phyloP scores from a whole-genome alignment of 2,888 invertebrate species.

The Aromia moschata region DNA sequence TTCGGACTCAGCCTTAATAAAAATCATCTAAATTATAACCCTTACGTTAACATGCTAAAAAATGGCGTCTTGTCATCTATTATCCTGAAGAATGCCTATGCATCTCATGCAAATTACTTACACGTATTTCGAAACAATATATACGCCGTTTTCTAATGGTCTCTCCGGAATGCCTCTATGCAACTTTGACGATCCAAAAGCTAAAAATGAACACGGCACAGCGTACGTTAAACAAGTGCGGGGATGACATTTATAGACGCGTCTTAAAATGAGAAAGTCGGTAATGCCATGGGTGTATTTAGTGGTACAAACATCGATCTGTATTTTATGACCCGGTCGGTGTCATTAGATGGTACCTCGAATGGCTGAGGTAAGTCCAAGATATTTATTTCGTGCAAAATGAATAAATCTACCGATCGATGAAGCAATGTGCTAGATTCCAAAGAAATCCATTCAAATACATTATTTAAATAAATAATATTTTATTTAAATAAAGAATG shows the following conservation, averaged over 20 bases:
- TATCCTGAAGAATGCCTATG: constrained; percentile 12
- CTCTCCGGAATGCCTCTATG: constrained; percentile 25
- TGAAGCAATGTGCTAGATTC: too few species aligned
- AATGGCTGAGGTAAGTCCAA: too few species aligned
- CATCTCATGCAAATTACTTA: constrained; percentile 31
- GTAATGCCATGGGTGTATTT: constrained; percentile 19
- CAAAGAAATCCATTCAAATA: too few species aligned
- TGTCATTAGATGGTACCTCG: neutral
- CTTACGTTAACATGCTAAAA: constrained; percentile 6
- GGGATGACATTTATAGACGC: constrained; percentile 21
- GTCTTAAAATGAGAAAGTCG: constrained; percentile 24
- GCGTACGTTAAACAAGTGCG: constrained; percentile 18
- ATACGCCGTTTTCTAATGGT: constrained; percentile 25
- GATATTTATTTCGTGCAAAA: too few species aligned
- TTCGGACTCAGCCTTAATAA: neutral
- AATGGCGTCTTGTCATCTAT: constrained; percentile 8
- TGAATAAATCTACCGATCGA: too few species aligned
- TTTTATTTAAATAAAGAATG: too few species aligned
- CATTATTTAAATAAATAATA: too few species aligned
- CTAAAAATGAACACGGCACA: constrained; percentile 15
- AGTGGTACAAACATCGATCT: constrained; percentile 19
- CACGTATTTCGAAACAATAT: constrained; percentile 33
- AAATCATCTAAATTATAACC: constrained; percentile 21
- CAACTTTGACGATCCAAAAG: constrained; percentile 26
- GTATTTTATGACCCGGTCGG: constrained; percentile 16